phyloP scores from a whole-genome alignment of 2,797 vertebrate genomes.

The Lepilemur septentrionalis region DNA sequence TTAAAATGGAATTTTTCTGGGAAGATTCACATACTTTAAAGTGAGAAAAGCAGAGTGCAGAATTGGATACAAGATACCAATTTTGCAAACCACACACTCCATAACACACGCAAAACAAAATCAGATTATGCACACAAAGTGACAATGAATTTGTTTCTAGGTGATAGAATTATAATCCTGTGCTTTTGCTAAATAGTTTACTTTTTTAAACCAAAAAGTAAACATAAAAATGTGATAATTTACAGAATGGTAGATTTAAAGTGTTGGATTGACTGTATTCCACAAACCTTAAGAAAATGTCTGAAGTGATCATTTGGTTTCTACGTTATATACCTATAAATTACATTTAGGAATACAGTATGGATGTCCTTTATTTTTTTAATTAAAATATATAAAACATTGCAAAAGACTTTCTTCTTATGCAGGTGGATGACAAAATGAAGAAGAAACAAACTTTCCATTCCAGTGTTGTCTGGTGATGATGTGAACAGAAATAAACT shows the following conservation, averaged over 20 bases:
- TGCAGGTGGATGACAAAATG: neutral
- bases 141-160: too few species aligned
- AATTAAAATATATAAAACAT: neutral
- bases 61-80: neutral
- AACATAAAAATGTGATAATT: neutral
- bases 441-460: too few species aligned
- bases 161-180: neutral
- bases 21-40: neutral
- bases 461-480: neutral
- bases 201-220: neutral
- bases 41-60: neutral
- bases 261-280: neutral
- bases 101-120: neutral
- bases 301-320: neutral
- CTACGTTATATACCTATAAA: neutral
- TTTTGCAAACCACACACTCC: neutral
- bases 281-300: neutral
- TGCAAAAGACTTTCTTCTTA: neutral
- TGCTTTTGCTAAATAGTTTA: neutral
- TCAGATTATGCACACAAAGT: neutral
- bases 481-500: neutral
- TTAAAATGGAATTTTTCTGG: neutral
- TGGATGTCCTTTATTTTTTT: neutral
- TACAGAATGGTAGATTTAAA: neutral
- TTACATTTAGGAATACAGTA: neutral